Base-by-base conservation (phyloP, 1,140 invertebrate species). In the Brachionus sp. region DNA sequence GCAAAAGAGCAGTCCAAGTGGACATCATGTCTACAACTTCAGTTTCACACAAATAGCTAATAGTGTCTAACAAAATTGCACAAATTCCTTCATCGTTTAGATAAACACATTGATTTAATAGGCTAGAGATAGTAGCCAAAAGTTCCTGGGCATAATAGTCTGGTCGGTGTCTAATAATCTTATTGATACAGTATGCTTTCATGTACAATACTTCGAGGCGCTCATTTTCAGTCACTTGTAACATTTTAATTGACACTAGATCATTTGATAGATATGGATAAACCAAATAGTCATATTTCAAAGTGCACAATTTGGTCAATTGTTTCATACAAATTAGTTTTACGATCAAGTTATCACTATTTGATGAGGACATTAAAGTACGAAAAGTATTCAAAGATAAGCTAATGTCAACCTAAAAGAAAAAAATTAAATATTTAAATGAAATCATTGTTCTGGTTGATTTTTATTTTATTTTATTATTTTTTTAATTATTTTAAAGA, bases 81-180 rank as follows among this genome's bases (percentile, higher is more conserved):
- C 77, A 62, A 13, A 80, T 35, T 25, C 77, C 77, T n/a, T 66
- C 5, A 23, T 80, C 77, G 42, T 66, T 80, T 66, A 5, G 9
- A 42, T 80, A 10, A 13, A 16, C 12, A 25, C 50, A 57, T 12
- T 80, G 46, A 35, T 80, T 80, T 12, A 80, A 33, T 9, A 80
- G 9, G 16, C 16, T 57, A 25, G 77, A 80, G 62, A 80, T 80
- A 16, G 50, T 80, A 6, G 77, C 77, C 46, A 80, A 42, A 7
- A 80, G 39, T 13, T 80, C 77, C 10, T 80, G 77, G 16, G 77
- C 77, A 62, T 80, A 80, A 62, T 80, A 80, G 50, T 80, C 77
- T 25, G 77, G 77, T 42, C 77, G 7, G 13, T 57, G 57, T 42
- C n/a, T 35, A 23, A 80, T 80, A 13, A 80, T 80, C 35, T 62